Evolutionary conservation across 2,113 vertebrate species (phyloP).

Genomic region (Amphilophus citrinellus): DNA sequence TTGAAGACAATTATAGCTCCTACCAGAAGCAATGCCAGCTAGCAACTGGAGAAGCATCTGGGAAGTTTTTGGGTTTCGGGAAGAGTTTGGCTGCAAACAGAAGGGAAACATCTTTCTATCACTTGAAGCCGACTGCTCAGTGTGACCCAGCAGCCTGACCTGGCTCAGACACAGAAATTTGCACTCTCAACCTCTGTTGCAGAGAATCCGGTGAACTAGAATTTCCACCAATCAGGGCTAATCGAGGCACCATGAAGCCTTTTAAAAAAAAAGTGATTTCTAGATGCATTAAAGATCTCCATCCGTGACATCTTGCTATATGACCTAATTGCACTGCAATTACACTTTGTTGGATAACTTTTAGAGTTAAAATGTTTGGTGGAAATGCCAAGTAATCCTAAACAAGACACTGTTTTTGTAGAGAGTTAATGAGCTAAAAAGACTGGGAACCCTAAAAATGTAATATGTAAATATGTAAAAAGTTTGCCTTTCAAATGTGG

Average conservation of each 20-base stretch:
- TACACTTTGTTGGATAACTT: not conserved
- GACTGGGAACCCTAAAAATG: not conserved
- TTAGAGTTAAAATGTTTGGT: not conserved
- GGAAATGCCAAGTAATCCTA: not conserved
- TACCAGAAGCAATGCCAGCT: too few species aligned
- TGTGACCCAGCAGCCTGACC: not conserved
- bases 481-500: not conserved
- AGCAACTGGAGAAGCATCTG: too few species aligned
- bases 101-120: not conserved
- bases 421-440: not conserved
- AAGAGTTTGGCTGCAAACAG: too few species aligned
- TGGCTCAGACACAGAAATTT: too few species aligned
- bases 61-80: too few species aligned
- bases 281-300: not conserved
- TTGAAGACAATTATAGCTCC: too few species aligned
- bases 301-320: not conserved
- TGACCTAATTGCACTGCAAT: not conserved
- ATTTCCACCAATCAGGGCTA: accelerated
- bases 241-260: not conserved
- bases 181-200: too few species aligned
- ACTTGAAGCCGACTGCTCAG: not conserved
- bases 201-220: not conserved
- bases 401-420: not conserved
- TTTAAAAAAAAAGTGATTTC: too few species aligned
- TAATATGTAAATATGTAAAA: not conserved